Percentiles rank a stretch among this genome's conserved stretches.
phyloP scores from a whole-genome alignment of 2,113 vertebrate genomes.

The Martes martes region DNA sequence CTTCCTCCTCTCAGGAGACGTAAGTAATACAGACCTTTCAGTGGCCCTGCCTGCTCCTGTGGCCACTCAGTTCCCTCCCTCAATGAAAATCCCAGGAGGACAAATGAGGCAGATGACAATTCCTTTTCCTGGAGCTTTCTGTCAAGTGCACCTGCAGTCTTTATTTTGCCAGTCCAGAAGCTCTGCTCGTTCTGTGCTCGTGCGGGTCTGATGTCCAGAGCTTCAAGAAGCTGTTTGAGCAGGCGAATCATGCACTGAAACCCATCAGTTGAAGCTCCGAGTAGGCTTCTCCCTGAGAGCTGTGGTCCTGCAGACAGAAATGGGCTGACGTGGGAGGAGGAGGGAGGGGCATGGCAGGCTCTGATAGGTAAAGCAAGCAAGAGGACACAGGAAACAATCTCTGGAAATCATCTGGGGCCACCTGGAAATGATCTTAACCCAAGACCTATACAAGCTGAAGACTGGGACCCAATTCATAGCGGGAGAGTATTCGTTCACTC shows the following conservation, averaged over 20 bases:
- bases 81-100: background rate
- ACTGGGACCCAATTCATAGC: background rate
- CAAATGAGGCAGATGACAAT: background rate
- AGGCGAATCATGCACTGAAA: background rate
- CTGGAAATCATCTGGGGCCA: background rate
- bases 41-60: background rate
- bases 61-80: background rate
- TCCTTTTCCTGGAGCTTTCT: background rate
- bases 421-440: background rate
- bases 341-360: accelerated
- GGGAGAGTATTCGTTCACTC: background rate
- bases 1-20: background rate
- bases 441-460: background rate
- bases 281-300: background rate
- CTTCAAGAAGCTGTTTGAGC: background rate
- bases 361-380: background rate
- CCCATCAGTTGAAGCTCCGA: background rate
- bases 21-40: background rate
- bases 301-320: background rate
- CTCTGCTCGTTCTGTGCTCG: background rate
- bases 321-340: background rate
- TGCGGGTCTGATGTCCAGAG: background rate
- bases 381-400: background rate
- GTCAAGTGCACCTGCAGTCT: background rate
- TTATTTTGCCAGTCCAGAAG: background rate